Conservation (phyloP, 2,797 vertebrate genomes). For the Melanotaenia nigrans region DNA sequence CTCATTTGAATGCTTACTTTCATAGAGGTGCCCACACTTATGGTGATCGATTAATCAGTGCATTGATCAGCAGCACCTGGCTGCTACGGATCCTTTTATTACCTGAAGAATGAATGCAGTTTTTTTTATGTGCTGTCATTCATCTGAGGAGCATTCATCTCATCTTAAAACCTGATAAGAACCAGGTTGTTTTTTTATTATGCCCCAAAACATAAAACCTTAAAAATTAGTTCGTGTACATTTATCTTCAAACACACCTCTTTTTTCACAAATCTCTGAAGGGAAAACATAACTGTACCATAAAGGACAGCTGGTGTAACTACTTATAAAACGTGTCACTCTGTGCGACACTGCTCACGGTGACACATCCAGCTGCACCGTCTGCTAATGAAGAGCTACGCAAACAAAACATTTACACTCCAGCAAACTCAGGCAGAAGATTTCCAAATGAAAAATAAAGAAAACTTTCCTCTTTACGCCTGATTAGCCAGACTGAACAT, state of each 20-base stretch:
- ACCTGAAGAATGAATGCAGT: neutral
- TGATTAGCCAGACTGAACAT: neutral
- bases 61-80: too few species aligned
- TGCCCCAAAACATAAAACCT: neutral
- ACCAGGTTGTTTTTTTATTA: neutral
- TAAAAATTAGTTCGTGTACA: neutral
- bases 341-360: neutral
- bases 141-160: neutral
- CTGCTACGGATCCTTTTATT: neutral
- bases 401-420: constrained; percentile 8
- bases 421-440: neutral
- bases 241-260: neutral
- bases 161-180: too few species aligned
- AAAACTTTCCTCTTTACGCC: neutral
- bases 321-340: constrained; percentile 16
- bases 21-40: too few species aligned
- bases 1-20: too few species aligned
- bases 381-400: constrained; percentile 11
- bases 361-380: constrained; percentile 18
- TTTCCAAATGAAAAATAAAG: neutral
- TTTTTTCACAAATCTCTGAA: constrained; percentile 10
- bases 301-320: constrained; percentile 23
- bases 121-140: neutral
- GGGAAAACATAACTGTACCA: constrained; percentile 13
- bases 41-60: too few species aligned